Evolutionary conservation across 1,140 invertebrate genomes (phyloP), one percentile per base, ranked within the genome.

Genomic region (Dendrolimus kikuchii): DNA sequence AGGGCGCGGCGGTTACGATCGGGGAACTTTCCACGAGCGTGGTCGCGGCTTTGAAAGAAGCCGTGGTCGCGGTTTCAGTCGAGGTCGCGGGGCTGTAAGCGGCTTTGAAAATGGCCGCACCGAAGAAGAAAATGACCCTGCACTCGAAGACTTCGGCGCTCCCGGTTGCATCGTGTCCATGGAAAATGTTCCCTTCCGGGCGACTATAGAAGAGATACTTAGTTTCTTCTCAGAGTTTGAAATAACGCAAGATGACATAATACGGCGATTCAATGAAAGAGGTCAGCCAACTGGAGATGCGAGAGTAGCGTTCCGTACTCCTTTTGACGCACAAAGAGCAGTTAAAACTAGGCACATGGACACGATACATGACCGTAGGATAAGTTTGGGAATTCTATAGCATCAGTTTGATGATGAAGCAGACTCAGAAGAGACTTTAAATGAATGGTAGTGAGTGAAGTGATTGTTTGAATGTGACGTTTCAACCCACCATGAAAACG

Each of bases 271-370:
- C 77, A 95, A 96, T 74, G 94, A 96, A 38, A 91, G 92, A 46
- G 94, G 95, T 0, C 92, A 93, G 77, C 93, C 95, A 0, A 97
- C 96, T 1, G 95, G 96, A 0, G 96, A 98, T 77, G 95, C 95
- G 2, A 90, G 95, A 6, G 93, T 98, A 0, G 92, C 94, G 0
- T 96, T 99, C 70, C 87, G 88, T 0, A 90, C 90, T 1, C 92
- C 93, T 0, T 88, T 90, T 9, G 94, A 97, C 52, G 95, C 95
- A 0, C 89, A 92, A 53, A 88, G 91, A 23, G 95, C 95, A 0
- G 85, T 95, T 3, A 89, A 92, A 53, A 79, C 79, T 4, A 67
- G 70, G 3, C 71, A 88, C 51, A 60, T 77, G 62, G 62, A 76
- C 57, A 69, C 59, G 5, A 86, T 88, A 7, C 72, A 81, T 50